Percentiles rank a stretch among this genome's conserved stretches.
Evolutionary conservation across 2,113 vertebrate genomes (phyloP).

Genomic region (Neogobius melanostomus): DNA sequence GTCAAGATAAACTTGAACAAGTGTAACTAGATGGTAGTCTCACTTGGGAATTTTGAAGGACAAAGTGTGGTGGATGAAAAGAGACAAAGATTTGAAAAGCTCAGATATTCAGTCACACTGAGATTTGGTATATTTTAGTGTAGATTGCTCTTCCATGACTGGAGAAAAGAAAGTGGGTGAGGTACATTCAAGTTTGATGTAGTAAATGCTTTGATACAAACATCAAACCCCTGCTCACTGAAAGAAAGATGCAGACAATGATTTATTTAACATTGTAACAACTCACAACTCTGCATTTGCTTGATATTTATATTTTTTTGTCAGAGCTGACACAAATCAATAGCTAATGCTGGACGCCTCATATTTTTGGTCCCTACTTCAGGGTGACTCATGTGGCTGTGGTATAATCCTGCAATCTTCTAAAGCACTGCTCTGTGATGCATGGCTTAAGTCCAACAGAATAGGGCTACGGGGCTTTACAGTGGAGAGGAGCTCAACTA

Average conservation of each 20-base stretch:
- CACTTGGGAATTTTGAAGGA: not conserved
- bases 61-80: not conserved
- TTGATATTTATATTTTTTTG: conserved; percentile 28
- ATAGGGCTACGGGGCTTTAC: conserved; percentile 25
- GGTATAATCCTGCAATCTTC: conserved; percentile 16
- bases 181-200: not conserved
- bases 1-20: not conserved
- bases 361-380: conserved; percentile 18
- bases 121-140: not conserved
- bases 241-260: not conserved
- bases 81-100: not conserved
- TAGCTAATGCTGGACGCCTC: conserved; percentile 10
- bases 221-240: not conserved
- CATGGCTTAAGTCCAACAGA: conserved; percentile 36
- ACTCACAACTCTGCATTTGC: conserved; percentile 10
- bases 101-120: not conserved
- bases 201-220: not conserved
- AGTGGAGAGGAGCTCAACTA: conserved; percentile 30
- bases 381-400: conserved; percentile 28
- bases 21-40: not conserved
- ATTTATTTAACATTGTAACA: conserved; percentile 7
- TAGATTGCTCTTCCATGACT: not conserved
- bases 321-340: conserved; percentile 32
- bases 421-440: conserved; percentile 22
- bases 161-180: not conserved